phyloP scores from a whole-genome alignment of 1,140 invertebrate species.

The Pentalonia nigronervosa region DNA sequence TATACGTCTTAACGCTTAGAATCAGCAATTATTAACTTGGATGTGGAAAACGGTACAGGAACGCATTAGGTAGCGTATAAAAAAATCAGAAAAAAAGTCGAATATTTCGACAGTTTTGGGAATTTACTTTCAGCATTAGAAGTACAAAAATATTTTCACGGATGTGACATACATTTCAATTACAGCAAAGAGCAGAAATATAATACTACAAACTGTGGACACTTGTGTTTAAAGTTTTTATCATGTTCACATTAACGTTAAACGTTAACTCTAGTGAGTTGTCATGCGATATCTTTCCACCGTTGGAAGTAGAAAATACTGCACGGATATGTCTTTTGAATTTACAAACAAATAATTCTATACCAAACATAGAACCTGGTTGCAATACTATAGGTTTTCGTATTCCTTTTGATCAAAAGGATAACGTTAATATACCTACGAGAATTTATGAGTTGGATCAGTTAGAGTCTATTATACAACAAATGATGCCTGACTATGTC shows the following conservation, averaged over 20 bases:
- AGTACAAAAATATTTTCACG: constrained; percentile 61
- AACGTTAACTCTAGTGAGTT: too few relatives aligned
- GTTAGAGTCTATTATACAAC: constrained; percentile 12
- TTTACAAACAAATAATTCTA: too few relatives aligned
- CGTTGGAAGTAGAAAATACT: too few relatives aligned
- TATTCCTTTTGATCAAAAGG: not conserved
- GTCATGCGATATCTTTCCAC: too few relatives aligned
- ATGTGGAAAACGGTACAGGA: constrained; percentile 59
- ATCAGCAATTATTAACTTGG: constrained; percentile 63
- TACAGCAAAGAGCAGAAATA: constrained; percentile 59
- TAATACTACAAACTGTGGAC: too few relatives aligned
- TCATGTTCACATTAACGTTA: too few relatives aligned
- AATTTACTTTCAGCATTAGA: constrained; percentile 62
- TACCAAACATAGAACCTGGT: too few relatives aligned
- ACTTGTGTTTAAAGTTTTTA: too few relatives aligned
- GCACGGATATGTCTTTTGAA: too few relatives aligned
- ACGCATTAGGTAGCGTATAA: constrained; percentile 59
- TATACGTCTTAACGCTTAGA: constrained; percentile 58
- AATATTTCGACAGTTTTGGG: constrained; percentile 63
- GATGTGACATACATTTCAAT: constrained; percentile 61
- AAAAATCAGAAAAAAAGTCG: constrained; percentile 61
- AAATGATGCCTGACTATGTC: too few relatives aligned
- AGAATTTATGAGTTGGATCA: not conserved
- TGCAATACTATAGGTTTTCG: too few relatives aligned
- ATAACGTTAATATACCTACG: not conserved